These are phyloP conservation scores for Phylloscopus whistleri DNA, from an alignment of 2,113 vertebrate genomes.

Conservation along the genomic window DNA sequence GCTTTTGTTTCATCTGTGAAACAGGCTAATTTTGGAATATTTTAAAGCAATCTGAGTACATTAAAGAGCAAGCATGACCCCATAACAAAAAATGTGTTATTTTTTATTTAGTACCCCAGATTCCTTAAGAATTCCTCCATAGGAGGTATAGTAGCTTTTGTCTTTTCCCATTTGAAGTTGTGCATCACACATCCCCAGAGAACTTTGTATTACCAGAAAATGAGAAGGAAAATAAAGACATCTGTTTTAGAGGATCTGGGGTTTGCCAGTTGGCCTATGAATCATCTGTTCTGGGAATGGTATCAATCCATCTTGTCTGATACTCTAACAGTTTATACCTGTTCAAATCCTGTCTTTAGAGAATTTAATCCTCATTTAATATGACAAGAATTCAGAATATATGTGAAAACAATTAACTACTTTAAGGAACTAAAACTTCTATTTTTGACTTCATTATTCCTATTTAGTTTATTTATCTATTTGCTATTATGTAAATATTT, in stretches of 20 bases:
- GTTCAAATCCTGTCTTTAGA: background rate
- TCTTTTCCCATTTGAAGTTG: background rate
- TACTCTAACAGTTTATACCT: background rate
- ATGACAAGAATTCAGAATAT: background rate
- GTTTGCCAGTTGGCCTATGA: background rate
- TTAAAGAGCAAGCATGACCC: background rate
- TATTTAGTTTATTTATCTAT: background rate
- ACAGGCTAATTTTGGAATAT: background rate
- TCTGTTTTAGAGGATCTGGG: background rate
- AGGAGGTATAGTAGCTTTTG: background rate
- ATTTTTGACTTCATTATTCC: background rate
- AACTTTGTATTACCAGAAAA: background rate
- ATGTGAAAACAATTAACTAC: background rate
- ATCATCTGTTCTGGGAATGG: background rate
- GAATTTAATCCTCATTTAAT: background rate
- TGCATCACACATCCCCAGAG: background rate
- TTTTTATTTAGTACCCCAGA: background rate
- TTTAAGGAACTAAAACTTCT: background rate
- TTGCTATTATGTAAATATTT: background rate
- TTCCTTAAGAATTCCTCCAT: background rate
- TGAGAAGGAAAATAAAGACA: background rate
- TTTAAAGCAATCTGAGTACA: background rate
- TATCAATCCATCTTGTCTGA: background rate
- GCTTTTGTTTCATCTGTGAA: background rate
- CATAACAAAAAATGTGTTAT: background rate